Evolutionary conservation across 1,140 invertebrate species (phyloP).

Genomic region (Stegodyphus mimosarum): DNA sequence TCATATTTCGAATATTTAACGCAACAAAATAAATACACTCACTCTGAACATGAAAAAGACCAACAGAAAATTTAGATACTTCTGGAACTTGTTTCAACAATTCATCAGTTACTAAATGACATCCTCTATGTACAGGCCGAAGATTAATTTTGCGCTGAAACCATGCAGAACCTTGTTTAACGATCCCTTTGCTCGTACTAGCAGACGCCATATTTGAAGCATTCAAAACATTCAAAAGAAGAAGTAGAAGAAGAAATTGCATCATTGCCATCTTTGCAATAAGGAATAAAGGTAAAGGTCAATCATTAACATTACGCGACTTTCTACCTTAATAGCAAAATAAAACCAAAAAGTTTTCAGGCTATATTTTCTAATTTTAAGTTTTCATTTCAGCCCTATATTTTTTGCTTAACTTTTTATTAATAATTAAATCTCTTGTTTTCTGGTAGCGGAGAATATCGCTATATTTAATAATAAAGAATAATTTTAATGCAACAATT

Average conservation of each 20-base stretch:
- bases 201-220: conserved; percentile 43
- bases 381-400: too few species aligned
- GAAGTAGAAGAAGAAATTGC: background rate
- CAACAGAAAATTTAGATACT: conserved; percentile 90
- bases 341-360: too few species aligned
- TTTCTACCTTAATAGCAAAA: too few species aligned
- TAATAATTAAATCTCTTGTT: too few species aligned
- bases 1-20: too few species aligned
- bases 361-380: too few species aligned
- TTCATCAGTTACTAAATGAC: conserved; percentile 95
- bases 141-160: conserved; percentile 96
- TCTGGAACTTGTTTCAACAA: conserved; percentile 93
- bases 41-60: conserved; percentile 96
- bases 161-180: conserved; percentile 77
- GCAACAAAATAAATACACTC: background rate
- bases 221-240: conserved; percentile 37
- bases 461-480: too few species aligned
- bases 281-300: background rate
- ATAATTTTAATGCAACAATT: too few species aligned
- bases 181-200: conserved; percentile 38
- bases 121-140: conserved; percentile 91
- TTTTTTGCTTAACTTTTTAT: too few species aligned
- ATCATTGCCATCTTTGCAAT: background rate
- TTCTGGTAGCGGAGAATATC: too few species aligned
- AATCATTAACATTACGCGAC: too few species aligned